Evolutionary conservation across 2,113 vertebrate species (phyloP).

Genomic region (Ailurus styani): DNA sequence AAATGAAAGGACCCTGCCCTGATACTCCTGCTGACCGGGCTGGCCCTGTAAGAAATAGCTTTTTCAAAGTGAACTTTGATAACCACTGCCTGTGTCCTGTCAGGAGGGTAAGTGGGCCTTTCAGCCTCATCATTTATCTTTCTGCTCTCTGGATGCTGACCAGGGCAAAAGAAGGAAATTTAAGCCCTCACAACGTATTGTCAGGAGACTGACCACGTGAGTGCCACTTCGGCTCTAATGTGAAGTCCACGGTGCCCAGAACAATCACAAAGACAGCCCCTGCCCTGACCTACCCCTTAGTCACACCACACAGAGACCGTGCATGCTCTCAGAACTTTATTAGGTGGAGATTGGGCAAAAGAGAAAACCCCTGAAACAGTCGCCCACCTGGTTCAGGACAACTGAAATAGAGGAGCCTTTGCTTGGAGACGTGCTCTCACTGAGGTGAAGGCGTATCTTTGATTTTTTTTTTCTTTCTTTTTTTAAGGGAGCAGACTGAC

Average conservation of each 20-base stretch:
- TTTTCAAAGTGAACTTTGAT: not conserved
- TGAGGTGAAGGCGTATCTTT: slow-evolving; percentile 8
- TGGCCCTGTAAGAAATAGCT: not conserved
- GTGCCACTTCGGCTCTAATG: not conserved
- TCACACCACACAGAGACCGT: slow-evolving; percentile 48
- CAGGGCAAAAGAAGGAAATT: not conserved
- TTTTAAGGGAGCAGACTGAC: slow-evolving; percentile 38
- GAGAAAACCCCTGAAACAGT: slow-evolving; percentile 73
- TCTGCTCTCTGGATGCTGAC: not conserved
- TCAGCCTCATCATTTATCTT: not conserved
- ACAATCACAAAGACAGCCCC: not conserved
- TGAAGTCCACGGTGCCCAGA: not conserved
- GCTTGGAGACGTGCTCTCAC: slow-evolving; percentile 6
- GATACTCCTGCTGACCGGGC: not conserved
- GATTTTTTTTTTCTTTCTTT: slow-evolving; percentile 13
- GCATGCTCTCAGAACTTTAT: slow-evolving; percentile 80
- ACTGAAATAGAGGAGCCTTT: slow-evolving; percentile 21
- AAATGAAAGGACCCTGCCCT: not conserved
- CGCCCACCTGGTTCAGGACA: slow-evolving; percentile 50
- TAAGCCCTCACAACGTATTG: not conserved
- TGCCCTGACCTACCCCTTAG: not conserved
- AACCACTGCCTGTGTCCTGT: not conserved
- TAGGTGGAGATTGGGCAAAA: slow-evolving; percentile 70
- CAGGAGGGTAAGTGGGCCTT: not conserved
- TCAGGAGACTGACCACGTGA: not conserved